Conservation (phyloP, 2,888 invertebrate genomes). For the Ophraella communa region DNA sequence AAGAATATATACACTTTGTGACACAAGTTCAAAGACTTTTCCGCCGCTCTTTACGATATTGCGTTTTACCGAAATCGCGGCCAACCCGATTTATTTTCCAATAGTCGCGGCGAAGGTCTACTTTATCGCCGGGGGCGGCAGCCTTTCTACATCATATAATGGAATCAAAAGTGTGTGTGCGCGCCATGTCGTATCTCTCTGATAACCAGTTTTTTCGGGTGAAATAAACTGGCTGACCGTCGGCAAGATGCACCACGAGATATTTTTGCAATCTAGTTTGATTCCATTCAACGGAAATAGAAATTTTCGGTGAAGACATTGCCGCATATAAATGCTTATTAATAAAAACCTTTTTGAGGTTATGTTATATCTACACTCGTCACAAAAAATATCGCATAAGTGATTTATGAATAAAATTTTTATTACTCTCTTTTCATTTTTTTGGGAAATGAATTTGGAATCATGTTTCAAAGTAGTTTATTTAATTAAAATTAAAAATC, state of each 20-base stretch:
- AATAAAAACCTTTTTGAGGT: too few species aligned
- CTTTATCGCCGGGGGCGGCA: conserved; percentile 38
- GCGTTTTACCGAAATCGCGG: conserved; percentile 25
- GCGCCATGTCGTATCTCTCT: not conserved
- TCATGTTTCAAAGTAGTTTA: too few species aligned
- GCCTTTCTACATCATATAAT: conserved; percentile 26
- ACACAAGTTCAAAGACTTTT: conserved; percentile 38
- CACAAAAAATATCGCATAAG: too few species aligned
- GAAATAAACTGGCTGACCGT: conserved; percentile 9
- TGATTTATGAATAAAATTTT: too few species aligned
- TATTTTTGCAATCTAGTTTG: too few species aligned
- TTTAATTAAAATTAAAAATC: too few species aligned
- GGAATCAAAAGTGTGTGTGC: conserved; percentile 25
- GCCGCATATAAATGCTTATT: too few species aligned
- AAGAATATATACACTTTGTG: conserved; percentile 35
- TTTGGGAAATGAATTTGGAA: too few species aligned
- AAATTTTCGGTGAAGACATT: too few species aligned
- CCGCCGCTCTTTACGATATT: conserved; percentile 30
- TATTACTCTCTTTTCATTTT: too few species aligned
- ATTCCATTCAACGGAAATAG: too few species aligned
- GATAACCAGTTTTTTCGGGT: conserved; percentile 9
- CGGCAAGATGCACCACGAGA: conserved; percentile 6
- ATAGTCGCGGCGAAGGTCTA: conserved; percentile 33
- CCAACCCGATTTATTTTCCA: conserved; percentile 39
- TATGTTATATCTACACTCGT: too few species aligned